Evolutionary conservation across 2,797 vertebrate species (phyloP), one percentile per base, ranked within the genome.

Genomic region (Oreochromis mossambicus): DNA sequence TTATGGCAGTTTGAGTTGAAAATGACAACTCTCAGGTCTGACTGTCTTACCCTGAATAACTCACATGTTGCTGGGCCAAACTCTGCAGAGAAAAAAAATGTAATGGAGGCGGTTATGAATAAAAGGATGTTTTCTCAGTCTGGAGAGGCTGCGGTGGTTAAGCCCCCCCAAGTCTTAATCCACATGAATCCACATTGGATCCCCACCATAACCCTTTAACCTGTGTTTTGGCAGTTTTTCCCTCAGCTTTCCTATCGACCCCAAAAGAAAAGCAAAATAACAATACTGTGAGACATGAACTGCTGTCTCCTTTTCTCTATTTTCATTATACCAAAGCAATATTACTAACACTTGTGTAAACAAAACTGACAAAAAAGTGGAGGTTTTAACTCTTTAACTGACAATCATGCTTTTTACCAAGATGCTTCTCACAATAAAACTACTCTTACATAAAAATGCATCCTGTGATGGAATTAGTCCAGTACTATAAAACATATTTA

Each of bases 81-180:
- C 32, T 14, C 43, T 52, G n/a, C 10, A 4, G 17, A n/a, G 29
- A 80, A 79, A 55, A 79, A 75, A 9, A 77, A 70, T 79, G 55
- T 77, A 84, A 87, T 51, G 2, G 51, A 82, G 38, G 51, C 70
- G 43, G 50, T 84, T 80, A 85, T 80, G 63, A 87, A 85, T 86
- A 87, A 90, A 88, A 80, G 79, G 78, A 90, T 92, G 86, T 92
- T 91, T 90, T 88, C 88, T 82, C 82, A 82, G 84, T 78, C 83
- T 89, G 83, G 87, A 90, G 78, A 87, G 82, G 61, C 78, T 82
- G 38, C 19, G 48, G 80, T 36, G 81, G 80, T 89, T 78, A 50
- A 84, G 3, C 29, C 48, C 52, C 32, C 5, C 41, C 50, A 38
- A 66, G 84, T 85, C 82, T 83, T 46, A 83, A 86, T 88, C 85